A percentile compares a stretch with the other conserved stretches of the same genome.
These are phyloP conservation scores for Schizopygopsis pylzovi DNA, from an alignment of 2,797 vertebrate genomes.

Conservation along the genomic window DNA sequence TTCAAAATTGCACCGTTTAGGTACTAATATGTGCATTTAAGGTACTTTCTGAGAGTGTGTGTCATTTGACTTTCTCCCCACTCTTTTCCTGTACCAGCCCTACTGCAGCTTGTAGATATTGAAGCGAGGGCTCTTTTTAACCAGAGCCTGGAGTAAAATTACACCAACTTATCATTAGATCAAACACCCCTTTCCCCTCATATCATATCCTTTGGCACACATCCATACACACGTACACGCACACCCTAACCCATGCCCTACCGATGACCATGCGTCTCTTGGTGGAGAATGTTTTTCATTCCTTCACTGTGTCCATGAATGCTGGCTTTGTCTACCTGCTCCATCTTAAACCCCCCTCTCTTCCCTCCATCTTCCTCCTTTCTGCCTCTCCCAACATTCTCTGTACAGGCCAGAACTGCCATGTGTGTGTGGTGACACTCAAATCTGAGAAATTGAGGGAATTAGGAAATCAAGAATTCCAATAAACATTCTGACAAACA, in stretches of 20 bases:
- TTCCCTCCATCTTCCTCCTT: constrained; percentile 65
- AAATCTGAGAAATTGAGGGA: neutral
- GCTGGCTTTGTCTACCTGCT: constrained; percentile 84
- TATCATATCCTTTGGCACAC: constrained; percentile 49
- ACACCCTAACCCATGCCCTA: constrained; percentile 54
- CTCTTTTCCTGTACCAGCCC: neutral
- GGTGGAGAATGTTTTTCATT: constrained; percentile 84
- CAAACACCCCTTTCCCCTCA: constrained; percentile 49
- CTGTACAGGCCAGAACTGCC: constrained; percentile 13
- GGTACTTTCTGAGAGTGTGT: neutral
- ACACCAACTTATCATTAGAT: constrained; percentile 57
- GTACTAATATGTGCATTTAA: neutral
- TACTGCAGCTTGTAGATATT: constrained; percentile 44
- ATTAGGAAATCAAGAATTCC: neutral
- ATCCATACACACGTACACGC: constrained; percentile 23
- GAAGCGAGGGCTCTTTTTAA: constrained; percentile 46
- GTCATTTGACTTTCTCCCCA: neutral
- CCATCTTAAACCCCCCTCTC: constrained; percentile 80
- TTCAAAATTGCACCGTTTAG: neutral
- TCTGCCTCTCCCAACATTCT: constrained; percentile 68
- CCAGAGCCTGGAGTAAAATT: constrained; percentile 38
- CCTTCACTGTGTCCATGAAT: constrained; percentile 81
- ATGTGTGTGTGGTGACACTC: neutral
- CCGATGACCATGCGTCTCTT: constrained; percentile 59
- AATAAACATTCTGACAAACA: neutral